Base-by-base conservation (phyloP, 2,113 vertebrate genomes). In the Neolamprologus longior region DNA sequence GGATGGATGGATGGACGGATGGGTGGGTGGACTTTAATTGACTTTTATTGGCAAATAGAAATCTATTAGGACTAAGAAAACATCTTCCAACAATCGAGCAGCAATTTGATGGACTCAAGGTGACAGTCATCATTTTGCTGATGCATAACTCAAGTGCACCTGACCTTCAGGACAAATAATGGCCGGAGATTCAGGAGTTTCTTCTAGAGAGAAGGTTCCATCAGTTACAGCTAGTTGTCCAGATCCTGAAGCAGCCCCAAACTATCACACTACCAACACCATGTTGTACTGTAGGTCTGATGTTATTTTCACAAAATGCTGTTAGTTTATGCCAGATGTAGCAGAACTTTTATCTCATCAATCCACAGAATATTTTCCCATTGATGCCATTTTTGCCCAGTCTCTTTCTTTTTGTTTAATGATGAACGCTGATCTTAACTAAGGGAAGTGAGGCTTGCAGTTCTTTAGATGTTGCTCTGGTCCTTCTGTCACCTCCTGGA, bases 1-100 rank as follows among this genome's bases (percentile, higher is more conserved):
- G 14, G 45, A 47, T 0, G 14, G 9, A 2, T 0, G 1, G 17
- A 3, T 26, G 45, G 45, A 17, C 0, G 19, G 57, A 1, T 15
- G 55, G 55, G 1, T 5, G 26, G 5, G 2, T 31, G 26, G 28
- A 61, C 37, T 45, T 24, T 9, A 26, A 37, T 21, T 73, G 66
- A 45, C 68, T 73, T 73, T 45, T 73, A 61, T 3, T 26, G 37
- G 66, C 37, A 17, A 73, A 73, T 26, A 42, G 35, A 71, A 42
- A 61, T 61, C 57, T 61, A 61, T 61, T 42, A 73, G 37, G 37
- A 45, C 37, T 73, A 73, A 15, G 57, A 73, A 68, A 40, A 68
- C 33, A 40, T 68, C 63, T 40, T 68, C 63, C 63, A 68, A 68
- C 19, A 37, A 40, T 40, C 11, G 11, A 68, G 33, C 10, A 68